phyloP scores from a whole-genome alignment of 1,140 invertebrate species.

The fruit fly (Drosophila melanogaster) region DNA sequence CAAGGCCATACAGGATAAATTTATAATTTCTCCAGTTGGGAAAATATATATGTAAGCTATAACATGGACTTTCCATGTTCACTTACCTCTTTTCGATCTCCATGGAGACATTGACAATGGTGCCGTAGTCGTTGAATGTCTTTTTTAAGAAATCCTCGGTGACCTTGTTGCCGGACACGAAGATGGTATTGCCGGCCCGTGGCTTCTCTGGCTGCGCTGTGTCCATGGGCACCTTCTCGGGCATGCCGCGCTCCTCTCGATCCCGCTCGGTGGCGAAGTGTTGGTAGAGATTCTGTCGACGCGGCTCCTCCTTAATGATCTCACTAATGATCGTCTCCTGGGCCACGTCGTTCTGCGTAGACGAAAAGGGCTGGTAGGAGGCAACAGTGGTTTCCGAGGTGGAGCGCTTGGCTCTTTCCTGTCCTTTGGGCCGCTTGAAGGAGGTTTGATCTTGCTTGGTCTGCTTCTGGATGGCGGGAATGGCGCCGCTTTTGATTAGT shows the following conservation, averaged over 20 bases:
- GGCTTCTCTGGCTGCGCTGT: constrained; percentile 87
- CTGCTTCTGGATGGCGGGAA: constrained; percentile 92
- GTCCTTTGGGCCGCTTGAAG: constrained; percentile 90
- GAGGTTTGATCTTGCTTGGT: constrained; percentile 92
- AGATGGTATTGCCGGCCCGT: constrained; percentile 93
- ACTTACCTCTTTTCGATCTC: constrained; percentile 93
- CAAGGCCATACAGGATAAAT: background rate
- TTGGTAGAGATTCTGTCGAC: constrained; percentile 92
- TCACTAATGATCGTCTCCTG: constrained; percentile 83
- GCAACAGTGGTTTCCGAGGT: constrained; percentile 89
- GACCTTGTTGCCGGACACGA: constrained; percentile 92
- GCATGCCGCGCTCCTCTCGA: constrained; percentile 85
- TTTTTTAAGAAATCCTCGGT: constrained; percentile 93
- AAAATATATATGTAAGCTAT: too few relatives aligned
- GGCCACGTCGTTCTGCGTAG: constrained; percentile 87
- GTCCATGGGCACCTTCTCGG: constrained; percentile 85
- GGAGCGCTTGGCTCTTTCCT: constrained; percentile 91
- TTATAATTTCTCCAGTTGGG: constrained; percentile 1
- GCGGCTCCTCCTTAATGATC: constrained; percentile 82
- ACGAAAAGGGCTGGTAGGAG: constrained; percentile 95
- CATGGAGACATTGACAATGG: constrained; percentile 95
- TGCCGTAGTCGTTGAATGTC: constrained; percentile 91
- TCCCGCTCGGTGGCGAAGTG: constrained; percentile 93
- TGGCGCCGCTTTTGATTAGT: constrained; percentile 96
- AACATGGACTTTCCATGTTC: too few relatives aligned